A percentile compares a stretch with the other conserved stretches of the same genome.
These are phyloP conservation scores for Cephus spinipes DNA, from an alignment of 2,888 invertebrate species.

Conservation along the genomic window DNA sequence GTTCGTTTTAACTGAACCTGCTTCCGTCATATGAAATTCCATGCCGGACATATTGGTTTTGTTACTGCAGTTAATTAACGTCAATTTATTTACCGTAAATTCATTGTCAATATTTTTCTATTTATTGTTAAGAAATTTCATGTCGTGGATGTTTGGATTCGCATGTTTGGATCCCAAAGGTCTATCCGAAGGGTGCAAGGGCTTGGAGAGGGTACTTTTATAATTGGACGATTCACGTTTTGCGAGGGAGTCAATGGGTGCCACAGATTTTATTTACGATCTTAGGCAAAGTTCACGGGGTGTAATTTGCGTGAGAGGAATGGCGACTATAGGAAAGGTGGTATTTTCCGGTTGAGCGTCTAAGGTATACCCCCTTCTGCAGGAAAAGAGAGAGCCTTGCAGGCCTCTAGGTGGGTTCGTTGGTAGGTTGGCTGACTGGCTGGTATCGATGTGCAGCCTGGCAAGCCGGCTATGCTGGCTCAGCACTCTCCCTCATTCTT, in stretches of 20 bases:
- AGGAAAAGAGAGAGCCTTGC: background rate
- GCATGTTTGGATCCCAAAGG: background rate
- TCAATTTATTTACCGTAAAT: background rate
- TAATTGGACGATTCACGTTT: background rate
- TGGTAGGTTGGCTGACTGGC: constrained; percentile 42
- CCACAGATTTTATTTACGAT: background rate
- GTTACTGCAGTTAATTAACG: background rate
- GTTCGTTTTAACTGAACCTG: background rate
- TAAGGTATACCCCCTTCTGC: background rate
- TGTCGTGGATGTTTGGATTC: background rate
- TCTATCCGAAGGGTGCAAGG: background rate
- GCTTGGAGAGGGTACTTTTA: background rate
- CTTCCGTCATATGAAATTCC: background rate
- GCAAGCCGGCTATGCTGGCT: constrained; percentile 63
- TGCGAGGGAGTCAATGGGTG: background rate
- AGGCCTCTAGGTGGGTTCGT: background rate
- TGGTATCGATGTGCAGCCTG: constrained; percentile 65
- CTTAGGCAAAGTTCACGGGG: background rate
- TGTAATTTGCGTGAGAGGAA: background rate
- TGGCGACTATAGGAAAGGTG: background rate
- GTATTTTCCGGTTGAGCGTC: background rate
- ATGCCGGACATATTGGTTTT: background rate
- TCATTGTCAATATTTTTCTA: background rate
- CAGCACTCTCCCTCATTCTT: constrained; percentile 63
- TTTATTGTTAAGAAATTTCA: background rate